phyloP scores from a whole-genome alignment of 1,140 invertebrate species.

The Patella vulgata region DNA sequence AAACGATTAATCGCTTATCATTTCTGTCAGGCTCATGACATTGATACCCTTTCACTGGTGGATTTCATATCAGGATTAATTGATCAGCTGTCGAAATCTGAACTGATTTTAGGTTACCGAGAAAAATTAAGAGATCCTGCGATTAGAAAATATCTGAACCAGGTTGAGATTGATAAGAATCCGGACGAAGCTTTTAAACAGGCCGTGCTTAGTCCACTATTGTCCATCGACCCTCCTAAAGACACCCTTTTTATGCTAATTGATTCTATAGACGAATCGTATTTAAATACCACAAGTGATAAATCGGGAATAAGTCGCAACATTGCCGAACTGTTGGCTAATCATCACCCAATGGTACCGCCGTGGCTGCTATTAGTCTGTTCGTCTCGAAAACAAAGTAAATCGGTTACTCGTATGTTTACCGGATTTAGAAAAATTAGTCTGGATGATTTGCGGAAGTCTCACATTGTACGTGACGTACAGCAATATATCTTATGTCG shows the following conservation, averaged over 20 bases:
- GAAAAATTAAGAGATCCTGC: slow-evolving; percentile 45
- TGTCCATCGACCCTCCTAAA: slow-evolving; percentile 79
- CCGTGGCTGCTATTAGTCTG: slow-evolving; percentile 92
- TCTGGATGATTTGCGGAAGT: slow-evolving; percentile 88
- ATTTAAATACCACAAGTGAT: slow-evolving; percentile 51
- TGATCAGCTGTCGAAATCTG: slow-evolving; percentile 77
- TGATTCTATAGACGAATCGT: slow-evolving; percentile 89
- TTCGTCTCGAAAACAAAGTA: slow-evolving; percentile 83
- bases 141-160: slow-evolving; percentile 45
- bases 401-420: slow-evolving; percentile 89
- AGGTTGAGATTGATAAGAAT: slow-evolving; percentile 64
- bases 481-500: slow-evolving; percentile 94
- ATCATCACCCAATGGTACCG: slow-evolving; percentile 91
- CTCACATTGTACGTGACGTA: slow-evolving; percentile 85
- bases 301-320: slow-evolving; percentile 70
- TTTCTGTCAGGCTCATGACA: slow-evolving; percentile 70
- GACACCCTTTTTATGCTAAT: slow-evolving; percentile 85
- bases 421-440: slow-evolving; percentile 92
- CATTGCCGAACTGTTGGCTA: slow-evolving; percentile 86
- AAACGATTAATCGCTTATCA: slow-evolving; percentile 59
- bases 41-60: slow-evolving; percentile 77
- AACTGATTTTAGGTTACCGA: slow-evolving; percentile 74
- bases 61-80: slow-evolving; percentile 87
- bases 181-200: slow-evolving; percentile 92
- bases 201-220: slow-evolving; percentile 79